Base-by-base conservation (phyloP, 2,888 invertebrate genomes). In the Xiphydria camelus region DNA sequence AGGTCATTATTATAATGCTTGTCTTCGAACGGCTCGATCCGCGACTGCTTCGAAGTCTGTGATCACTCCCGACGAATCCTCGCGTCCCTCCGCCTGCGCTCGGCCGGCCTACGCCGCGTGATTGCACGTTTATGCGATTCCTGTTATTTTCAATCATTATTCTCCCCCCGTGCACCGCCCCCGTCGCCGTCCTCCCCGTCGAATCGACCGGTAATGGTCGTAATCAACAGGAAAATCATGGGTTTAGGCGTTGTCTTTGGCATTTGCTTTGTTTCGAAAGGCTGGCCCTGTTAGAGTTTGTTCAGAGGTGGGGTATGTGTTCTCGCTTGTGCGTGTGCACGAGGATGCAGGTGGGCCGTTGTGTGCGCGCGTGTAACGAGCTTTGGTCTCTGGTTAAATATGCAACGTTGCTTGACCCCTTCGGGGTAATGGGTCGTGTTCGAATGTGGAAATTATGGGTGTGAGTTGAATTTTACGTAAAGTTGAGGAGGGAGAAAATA, bases 131-230 rank as follows among this genome's bases (percentile, higher is more conserved):
- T 70, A 68, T 62, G 47, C 59, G 68, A 70, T 69, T 71, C 68
- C 68, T 71, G 70, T 70, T 71, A 71, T 71, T 71, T 70, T 67
- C 69, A 64, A 68, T 68, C 67, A 69, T 70, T 70, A 67, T 57
- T 61, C 38, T 42, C 46, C 43, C 47, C 48, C 51, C 50, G 44
- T 41, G 22, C 47, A 21, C 38, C 33, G 10, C 45, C 36, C 17
- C 37, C 18, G 20, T 41, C 46, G 22, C 48, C 49, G 47, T 41
- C 46, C 12, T 43, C 38, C 47, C 51, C 38, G 47, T 51, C 51
- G 41, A 55, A 57, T 62, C 60, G 49, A 44, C 54, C 51, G 58
- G 54, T 64, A 64, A 64, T 66, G 50, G 53, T 64, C 57, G 60
- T 66, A 64, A 64, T 64, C 62, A 64, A 59, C 57, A 53, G 56